Evolutionary conservation across 2,113 vertebrate genomes (phyloP).

Genomic region (Tor tambroides): DNA sequence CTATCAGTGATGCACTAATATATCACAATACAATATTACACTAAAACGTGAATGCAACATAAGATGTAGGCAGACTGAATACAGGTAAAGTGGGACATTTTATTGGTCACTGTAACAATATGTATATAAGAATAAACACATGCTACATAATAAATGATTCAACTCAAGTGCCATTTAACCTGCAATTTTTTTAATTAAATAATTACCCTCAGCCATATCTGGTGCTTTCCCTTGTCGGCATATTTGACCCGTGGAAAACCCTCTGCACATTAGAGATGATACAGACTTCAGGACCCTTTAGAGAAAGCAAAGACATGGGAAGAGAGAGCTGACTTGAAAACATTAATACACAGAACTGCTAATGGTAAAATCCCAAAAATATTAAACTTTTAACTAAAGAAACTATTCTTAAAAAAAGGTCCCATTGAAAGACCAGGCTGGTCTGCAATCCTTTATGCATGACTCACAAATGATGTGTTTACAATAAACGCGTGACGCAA

Average conservation of each 20-base stretch:
- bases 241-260: constrained; percentile 51
- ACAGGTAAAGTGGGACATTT: not conserved
- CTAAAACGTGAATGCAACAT: not conserved
- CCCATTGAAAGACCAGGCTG: not conserved
- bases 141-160: not conserved
- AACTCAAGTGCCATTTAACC: not conserved
- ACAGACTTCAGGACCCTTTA: constrained; percentile 63
- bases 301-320: not conserved
- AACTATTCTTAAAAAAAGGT: not conserved
- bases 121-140: not conserved
- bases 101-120: not conserved
- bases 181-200: not conserved
- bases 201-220: constrained; percentile 73
- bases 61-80: not conserved
- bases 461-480: not conserved
- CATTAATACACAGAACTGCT: not conserved
- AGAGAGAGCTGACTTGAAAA: not conserved
- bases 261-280: constrained; percentile 56
- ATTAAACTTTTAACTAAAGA: not conserved
- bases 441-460: not conserved
- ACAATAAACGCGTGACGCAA: not conserved
- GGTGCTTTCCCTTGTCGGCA: constrained; percentile 64
- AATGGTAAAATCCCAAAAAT: not conserved
- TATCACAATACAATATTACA: not conserved
- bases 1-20: not conserved